phyloP scores from a whole-genome alignment of 2,113 vertebrate species.

The Bettongia penicillata region DNA sequence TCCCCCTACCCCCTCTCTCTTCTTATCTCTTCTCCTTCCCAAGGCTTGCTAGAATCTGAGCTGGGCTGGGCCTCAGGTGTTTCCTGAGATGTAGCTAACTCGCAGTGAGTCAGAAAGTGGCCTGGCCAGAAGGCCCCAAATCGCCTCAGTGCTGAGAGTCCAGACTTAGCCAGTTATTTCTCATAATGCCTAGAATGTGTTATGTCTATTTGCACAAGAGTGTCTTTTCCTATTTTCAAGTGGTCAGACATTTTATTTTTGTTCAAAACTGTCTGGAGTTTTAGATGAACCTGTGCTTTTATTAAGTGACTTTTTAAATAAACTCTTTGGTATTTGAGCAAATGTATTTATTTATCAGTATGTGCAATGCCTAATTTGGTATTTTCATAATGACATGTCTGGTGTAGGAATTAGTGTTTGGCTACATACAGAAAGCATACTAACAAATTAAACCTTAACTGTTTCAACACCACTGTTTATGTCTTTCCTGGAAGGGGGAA shows the following conservation, averaged over 20 bases:
- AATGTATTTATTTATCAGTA: slow-evolving; percentile 84
- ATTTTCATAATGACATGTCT: slow-evolving; percentile 84
- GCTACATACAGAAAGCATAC: slow-evolving; percentile 83
- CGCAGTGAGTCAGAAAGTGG: slow-evolving; percentile 30
- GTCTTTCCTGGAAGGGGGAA: slow-evolving; percentile 16
- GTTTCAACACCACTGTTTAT: slow-evolving; percentile 71
- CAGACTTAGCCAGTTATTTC: slow-evolving; percentile 80
- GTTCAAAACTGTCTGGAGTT: slow-evolving; percentile 82
- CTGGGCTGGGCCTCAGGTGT: slow-evolving; percentile 21
- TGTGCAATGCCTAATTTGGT: slow-evolving; percentile 84
- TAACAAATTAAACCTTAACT: slow-evolving; percentile 86
- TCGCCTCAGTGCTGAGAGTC: slow-evolving; percentile 62
- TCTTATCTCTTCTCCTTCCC: background rate
- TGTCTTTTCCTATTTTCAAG: slow-evolving; percentile 80
- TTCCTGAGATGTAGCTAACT: background rate
- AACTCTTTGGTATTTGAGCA: slow-evolving; percentile 83
- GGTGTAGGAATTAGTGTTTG: slow-evolving; percentile 86
- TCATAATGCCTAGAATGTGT: slow-evolving; percentile 82
- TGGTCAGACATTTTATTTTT: slow-evolving; percentile 85
- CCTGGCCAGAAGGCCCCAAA: slow-evolving; percentile 56
- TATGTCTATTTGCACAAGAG: slow-evolving; percentile 86
- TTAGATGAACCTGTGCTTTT: slow-evolving; percentile 90
- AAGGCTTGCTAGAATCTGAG: slow-evolving; percentile 52
- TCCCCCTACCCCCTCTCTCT: background rate
- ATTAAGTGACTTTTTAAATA: slow-evolving; percentile 85